Conservation (phyloP, 2,113 vertebrate genomes). For the Nothobranchius kuhntae region DNA sequence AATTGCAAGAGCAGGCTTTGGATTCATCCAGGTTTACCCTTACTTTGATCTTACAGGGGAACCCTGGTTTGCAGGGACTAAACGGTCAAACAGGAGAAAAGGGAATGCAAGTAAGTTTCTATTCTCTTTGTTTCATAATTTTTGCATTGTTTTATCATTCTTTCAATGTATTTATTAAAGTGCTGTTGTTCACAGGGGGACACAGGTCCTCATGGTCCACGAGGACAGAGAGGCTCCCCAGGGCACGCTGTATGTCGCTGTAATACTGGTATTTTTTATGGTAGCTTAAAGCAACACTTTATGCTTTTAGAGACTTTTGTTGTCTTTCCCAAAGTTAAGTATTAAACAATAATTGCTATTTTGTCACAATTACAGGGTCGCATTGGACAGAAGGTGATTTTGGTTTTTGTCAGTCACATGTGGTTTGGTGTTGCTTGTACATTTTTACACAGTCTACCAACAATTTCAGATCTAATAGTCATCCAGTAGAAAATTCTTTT, state of each 20-base stretch:
- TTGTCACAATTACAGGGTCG: conserved; percentile 67
- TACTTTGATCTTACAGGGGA: conserved; percentile 60
- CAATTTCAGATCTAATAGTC: too few relatives aligned
- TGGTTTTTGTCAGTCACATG: background rate
- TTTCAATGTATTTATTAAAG: background rate
- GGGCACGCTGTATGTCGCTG: conserved; percentile 69
- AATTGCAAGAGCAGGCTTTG: background rate
- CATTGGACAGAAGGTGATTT: conserved; percentile 69
- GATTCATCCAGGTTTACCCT: background rate
- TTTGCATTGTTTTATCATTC: background rate
- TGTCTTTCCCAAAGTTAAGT: too few relatives aligned
- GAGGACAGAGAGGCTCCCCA: conserved; percentile 54
- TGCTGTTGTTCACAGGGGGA: conserved; percentile 63
- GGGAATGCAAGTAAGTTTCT: conserved; percentile 63
- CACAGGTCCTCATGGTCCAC: conserved; percentile 63
- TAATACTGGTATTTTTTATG: background rate
- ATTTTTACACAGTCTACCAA: too few relatives aligned
- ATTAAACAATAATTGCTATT: background rate
- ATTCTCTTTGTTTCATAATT: background rate
- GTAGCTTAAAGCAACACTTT: background rate
- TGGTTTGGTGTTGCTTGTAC: background rate
- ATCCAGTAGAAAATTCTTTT: background rate
- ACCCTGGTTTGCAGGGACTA: conserved; percentile 61
- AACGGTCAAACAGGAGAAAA: conserved; percentile 65
- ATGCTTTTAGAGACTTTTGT: background rate